Evolutionary conservation across 2,113 vertebrate species (phyloP).

Genomic region (Thermophis baileyi): DNA sequence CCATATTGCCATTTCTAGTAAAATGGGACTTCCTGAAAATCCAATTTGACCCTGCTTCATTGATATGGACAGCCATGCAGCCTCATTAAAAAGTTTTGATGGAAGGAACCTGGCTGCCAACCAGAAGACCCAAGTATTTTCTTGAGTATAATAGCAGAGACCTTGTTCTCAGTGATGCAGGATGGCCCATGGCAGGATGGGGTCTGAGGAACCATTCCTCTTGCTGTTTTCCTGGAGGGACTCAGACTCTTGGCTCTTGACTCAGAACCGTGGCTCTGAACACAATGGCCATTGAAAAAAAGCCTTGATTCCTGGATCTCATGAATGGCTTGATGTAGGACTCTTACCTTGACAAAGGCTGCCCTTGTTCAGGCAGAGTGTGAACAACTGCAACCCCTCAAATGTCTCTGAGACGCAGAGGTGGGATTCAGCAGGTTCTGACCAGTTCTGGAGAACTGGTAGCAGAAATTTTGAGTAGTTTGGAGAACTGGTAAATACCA

Average conservation of each 20-base stretch:
- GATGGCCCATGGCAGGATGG: background rate
- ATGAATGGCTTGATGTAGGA: background rate
- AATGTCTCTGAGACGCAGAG: background rate
- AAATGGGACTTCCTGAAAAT: background rate
- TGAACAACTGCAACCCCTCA: background rate
- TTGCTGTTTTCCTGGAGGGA: background rate
- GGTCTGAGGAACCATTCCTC: background rate
- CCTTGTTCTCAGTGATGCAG: background rate
- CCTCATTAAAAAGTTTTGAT: background rate
- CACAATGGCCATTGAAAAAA: background rate
- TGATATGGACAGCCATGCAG: background rate
- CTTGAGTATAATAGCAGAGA: background rate
- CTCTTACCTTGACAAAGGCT: background rate
- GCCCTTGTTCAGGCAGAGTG: background rate
- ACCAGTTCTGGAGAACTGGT: no score
- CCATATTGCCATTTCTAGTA: background rate
- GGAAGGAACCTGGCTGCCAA: background rate
- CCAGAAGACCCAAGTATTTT: background rate
- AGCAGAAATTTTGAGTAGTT: no score
- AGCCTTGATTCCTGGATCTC: background rate
- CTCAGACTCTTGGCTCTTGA: background rate
- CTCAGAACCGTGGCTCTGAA: background rate
- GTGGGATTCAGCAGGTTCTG: no score
- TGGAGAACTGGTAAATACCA: no score
- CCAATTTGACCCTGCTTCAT: background rate